Conservation (phyloP, 1,140 invertebrate species). For the Amyelois transitella region DNA sequence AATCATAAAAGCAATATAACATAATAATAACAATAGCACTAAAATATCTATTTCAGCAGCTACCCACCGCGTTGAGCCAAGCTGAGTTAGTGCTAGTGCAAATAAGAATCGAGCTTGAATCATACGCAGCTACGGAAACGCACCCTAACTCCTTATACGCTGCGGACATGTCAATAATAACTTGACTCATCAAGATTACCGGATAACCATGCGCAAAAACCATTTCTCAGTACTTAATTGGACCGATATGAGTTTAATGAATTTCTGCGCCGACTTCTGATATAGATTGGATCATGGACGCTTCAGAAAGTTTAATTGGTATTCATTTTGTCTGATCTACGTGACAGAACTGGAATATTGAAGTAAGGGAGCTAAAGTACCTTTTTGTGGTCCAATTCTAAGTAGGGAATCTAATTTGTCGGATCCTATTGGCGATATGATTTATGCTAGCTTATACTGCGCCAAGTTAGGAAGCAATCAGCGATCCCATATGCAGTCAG, state of each 20-base stretch:
- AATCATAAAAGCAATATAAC: no score
- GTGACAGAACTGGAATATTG: background rate
- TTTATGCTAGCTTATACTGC: no score
- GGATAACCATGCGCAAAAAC: constrained; percentile 4
- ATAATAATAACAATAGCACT: no score
- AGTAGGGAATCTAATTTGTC: background rate
- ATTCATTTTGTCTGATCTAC: constrained; percentile 1
- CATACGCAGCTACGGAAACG: background rate
- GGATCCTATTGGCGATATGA: background rate
- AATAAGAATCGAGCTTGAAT: background rate
- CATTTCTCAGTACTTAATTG: constrained; percentile 6
- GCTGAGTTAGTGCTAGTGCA: no score
- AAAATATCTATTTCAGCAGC: no score
- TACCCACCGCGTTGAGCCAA: no score
- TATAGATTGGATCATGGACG: constrained; percentile 5
- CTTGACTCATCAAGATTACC: background rate
- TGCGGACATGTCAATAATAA: constrained; percentile 1
- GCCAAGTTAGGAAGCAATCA: no score
- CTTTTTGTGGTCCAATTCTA: background rate
- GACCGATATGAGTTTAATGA: constrained; percentile 6
- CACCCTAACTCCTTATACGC: constrained; percentile 2
- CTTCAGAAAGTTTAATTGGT: constrained; percentile 10
- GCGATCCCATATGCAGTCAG: no score
- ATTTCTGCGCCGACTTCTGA: constrained; percentile 1
- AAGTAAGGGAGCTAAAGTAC: background rate